A percentile compares a stretch with the other conserved stretches of the same genome.
Evolutionary conservation across 2,888 invertebrate species (phyloP).

Genomic region (Myopa testacea): DNA sequence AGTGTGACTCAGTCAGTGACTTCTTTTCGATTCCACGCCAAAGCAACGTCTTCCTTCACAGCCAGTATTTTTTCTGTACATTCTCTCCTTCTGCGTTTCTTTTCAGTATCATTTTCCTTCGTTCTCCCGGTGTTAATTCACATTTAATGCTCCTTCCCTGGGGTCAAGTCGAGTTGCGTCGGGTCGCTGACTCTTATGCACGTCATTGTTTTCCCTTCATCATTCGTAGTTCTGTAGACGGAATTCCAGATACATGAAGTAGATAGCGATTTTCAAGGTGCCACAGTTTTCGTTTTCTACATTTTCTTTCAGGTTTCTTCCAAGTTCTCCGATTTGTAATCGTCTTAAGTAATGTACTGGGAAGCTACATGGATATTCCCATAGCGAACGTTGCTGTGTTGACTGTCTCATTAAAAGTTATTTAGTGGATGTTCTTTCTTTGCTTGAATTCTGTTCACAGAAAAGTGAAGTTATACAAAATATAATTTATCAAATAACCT

Average conservation of each 20-base stretch:
- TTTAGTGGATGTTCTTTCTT: too few relatives aligned
- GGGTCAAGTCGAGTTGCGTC: not conserved
- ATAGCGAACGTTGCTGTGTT: not conserved
- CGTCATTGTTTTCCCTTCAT: not conserved
- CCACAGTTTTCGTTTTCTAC: too few relatives aligned
- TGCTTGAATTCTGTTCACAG: too few relatives aligned
- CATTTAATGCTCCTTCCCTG: constrained; percentile 20
- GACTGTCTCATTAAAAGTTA: too few relatives aligned
- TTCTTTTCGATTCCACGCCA: not conserved
- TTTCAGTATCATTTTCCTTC: constrained; percentile 1
- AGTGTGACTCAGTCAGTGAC: too few relatives aligned
- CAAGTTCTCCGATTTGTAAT: not conserved
- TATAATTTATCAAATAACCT: too few relatives aligned
- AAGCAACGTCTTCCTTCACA: not conserved
- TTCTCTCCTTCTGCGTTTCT: not conserved
- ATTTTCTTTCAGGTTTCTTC: too few relatives aligned
- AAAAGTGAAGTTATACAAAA: too few relatives aligned
- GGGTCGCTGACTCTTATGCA: not conserved
- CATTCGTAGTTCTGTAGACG: too few relatives aligned
- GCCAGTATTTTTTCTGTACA: not conserved
- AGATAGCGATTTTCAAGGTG: too few relatives aligned
- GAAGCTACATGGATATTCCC: not conserved
- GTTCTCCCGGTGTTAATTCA: constrained; percentile 32
- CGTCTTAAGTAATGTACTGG: not conserved
- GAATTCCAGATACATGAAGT: too few relatives aligned